These are phyloP conservation scores for Sesamia inferens DNA, from an alignment of 2,888 invertebrate genomes.

Conservation along the genomic window DNA sequence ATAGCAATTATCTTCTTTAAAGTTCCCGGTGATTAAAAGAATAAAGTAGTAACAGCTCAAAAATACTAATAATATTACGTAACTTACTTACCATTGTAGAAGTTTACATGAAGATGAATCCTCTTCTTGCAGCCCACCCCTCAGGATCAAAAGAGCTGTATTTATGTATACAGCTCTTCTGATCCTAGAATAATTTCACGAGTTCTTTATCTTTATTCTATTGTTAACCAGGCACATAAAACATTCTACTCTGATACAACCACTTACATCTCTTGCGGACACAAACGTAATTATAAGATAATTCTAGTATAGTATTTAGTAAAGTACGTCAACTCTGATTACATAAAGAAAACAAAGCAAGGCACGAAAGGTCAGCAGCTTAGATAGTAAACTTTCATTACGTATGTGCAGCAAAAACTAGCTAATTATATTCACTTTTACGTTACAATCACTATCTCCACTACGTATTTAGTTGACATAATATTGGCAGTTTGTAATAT, in stretches of 20 bases:
- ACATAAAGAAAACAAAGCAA: slow-evolving; percentile 55
- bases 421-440: slow-evolving; percentile 34
- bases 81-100: neutral
- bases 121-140: neutral
- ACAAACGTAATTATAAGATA: slow-evolving; percentile 26
- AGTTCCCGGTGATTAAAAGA: too few relatives aligned
- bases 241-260: slow-evolving; percentile 4
- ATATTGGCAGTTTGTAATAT: neutral
- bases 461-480: slow-evolving; percentile 17
- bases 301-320: slow-evolving; percentile 32
- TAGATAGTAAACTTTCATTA: slow-evolving; percentile 60
- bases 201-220: neutral
- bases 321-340: slow-evolving; percentile 45
- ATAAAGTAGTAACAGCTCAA: too few relatives aligned
- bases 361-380: slow-evolving; percentile 53
- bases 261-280: slow-evolving; percentile 24
- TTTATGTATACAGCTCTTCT: too few relatives aligned
- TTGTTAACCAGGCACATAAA: slow-evolving; percentile 15
- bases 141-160: neutral
- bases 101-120: neutral
- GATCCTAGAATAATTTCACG: neutral
- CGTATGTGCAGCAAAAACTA: slow-evolving; percentile 44
- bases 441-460: slow-evolving; percentile 27
- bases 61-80: neutral
- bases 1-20: neutral